A percentile compares a stretch with the other conserved stretches of the same genome.
These are phyloP conservation scores for Micoletzkya japonica DNA, from an alignment of 2,888 invertebrate species.

Conservation along the genomic window DNA sequence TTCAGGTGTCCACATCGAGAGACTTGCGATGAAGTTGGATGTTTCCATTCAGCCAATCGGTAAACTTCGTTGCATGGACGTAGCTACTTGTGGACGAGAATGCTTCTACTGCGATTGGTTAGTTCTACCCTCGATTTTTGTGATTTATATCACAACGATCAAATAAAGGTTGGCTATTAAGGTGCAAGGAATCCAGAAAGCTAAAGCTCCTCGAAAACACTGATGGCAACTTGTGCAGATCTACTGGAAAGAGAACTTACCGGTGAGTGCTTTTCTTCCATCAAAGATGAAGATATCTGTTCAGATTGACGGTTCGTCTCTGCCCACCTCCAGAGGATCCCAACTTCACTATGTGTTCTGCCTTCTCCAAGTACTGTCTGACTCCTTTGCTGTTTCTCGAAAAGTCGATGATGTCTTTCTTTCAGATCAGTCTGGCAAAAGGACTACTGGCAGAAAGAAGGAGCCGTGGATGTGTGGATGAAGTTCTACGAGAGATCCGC, in stretches of 20 bases:
- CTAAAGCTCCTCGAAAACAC: slow-evolving; percentile 61
- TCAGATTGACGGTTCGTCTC: slow-evolving; percentile 41
- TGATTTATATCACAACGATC: background rate
- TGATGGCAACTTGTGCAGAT: slow-evolving; percentile 60
- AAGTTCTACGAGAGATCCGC: slow-evolving; percentile 61
- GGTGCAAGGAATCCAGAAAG: slow-evolving; percentile 41
- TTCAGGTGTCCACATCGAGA: slow-evolving; percentile 59
- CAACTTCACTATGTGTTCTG: slow-evolving; percentile 62
- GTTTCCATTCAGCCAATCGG: slow-evolving; percentile 63
- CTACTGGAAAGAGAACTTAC: slow-evolving; percentile 60
- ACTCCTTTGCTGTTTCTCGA: background rate
- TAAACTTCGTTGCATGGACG: slow-evolving; percentile 62
- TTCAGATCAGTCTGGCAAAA: slow-evolving; percentile 61
- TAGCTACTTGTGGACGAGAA: slow-evolving; percentile 61
- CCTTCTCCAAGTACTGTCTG: slow-evolving; percentile 53
- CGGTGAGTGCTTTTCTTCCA: slow-evolving; percentile 24
- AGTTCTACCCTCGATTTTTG: slow-evolving; percentile 38
- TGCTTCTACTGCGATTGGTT: slow-evolving; percentile 63
- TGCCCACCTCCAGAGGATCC: slow-evolving; percentile 63
- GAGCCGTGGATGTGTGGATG: slow-evolving; percentile 63
- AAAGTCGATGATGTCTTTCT: background rate
- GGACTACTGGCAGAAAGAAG: slow-evolving; percentile 63
- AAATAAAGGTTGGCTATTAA: no score
- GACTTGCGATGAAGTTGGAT: slow-evolving; percentile 61
- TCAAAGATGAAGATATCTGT: background rate